Conservation (phyloP, 2,888 invertebrate genomes). For the Sesamia inferens region DNA sequence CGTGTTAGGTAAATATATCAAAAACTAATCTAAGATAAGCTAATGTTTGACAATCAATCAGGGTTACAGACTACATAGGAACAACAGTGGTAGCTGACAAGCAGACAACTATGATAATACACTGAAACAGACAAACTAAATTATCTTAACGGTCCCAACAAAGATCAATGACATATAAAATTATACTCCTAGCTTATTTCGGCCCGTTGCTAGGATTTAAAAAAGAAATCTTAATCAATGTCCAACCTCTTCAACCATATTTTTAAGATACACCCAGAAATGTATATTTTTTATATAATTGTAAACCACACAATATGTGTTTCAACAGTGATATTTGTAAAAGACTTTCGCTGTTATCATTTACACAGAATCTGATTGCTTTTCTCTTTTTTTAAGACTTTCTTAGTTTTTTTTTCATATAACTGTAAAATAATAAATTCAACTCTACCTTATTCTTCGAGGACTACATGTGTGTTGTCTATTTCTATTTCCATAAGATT, state of each 20-base stretch:
- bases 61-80: background rate
- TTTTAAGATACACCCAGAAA: background rate
- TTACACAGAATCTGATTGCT: background rate
- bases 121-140: background rate
- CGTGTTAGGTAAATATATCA: background rate
- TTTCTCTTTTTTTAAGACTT: too few species aligned
- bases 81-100: background rate
- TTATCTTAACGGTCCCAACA: background rate
- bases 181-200: slow-evolving; percentile 2
- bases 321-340: background rate
- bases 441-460: background rate
- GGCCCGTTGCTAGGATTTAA: too few species aligned
- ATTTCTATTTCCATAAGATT: background rate
- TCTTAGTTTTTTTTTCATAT: too few species aligned
- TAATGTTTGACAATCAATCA: background rate
- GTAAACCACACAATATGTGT: background rate
- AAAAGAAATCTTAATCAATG: background rate
- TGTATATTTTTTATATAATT: background rate
- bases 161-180: slow-evolving; percentile 23
- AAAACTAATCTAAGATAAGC: too few species aligned
- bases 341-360: background rate
- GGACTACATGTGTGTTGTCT: background rate
- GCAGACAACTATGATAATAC: background rate
- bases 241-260: background rate
- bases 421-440: background rate